Base-by-base conservation (phyloP, 1,140 invertebrate species). In the Pseudomyrmex flavicornis region DNA sequence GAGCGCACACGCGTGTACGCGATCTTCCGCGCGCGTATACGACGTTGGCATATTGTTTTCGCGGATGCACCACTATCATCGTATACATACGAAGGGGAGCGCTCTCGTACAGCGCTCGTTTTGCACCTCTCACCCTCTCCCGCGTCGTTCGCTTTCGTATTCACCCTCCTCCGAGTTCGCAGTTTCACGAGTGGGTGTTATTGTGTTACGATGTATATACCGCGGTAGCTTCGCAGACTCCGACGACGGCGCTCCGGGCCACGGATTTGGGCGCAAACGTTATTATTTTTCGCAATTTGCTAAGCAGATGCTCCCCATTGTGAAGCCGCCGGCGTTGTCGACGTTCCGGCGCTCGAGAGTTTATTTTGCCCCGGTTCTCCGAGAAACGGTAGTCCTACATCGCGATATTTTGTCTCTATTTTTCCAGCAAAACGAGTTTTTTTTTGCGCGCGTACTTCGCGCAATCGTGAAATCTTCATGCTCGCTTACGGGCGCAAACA, bases 211-310 rank as follows among this genome's bases (percentile, higher is more conserved):
- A 62, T 62, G 58, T 58, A 50, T 65, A 70, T 35, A 35, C 20
- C 54, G 61, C 72, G 73, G 73, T 52, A 58, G 70, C 44, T 85
- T 77, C 62, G 56, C 61, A 76, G 70, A 79, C 75, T 77, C 26
- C 68, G 74, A 70, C 58, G 35, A 35, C 35, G 56, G 56, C 52
- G 59, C 52, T 74, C 54, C 59, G 22, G 74, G 59, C 26, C 79
- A 54, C 73, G 80, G 50, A 87, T 89, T 66, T 79, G 69, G 87
- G 82, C 44, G 90, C 69, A 91, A 93, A 93, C 91, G 88, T 92
- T 89, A 93, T 93, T 93, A 93, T 93, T 92, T 93, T 91, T 92
- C 85, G 90, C 90, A 90, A 92, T 92, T 91, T 93, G 90, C 91
- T 89, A 90, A 93, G 91, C 89, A 92, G 91, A 91, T 91, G 88